These are phyloP conservation scores for Eilema depressum DNA, from an alignment of 2,888 invertebrate species.

Conservation along the genomic window DNA sequence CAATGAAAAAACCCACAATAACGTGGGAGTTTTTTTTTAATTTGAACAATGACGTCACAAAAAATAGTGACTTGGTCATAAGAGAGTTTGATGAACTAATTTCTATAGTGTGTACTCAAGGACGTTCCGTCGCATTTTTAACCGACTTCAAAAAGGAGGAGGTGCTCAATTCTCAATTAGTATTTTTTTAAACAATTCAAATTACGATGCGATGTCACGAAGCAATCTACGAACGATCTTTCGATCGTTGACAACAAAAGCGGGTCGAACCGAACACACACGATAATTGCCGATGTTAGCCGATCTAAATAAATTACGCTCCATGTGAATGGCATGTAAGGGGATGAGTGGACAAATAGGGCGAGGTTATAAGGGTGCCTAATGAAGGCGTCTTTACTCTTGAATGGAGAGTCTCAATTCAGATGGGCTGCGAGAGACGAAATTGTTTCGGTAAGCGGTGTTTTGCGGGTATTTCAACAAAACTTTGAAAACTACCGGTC, in stretches of 20 bases:
- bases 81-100: no score
- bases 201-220: background rate
- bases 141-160: no score
- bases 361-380: conserved; percentile 33
- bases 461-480: conserved; percentile 3
- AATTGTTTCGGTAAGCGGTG: conserved; percentile 6
- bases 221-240: background rate
- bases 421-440: conserved; percentile 9
- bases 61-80: no score
- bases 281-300: conserved; percentile 33
- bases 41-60: no score
- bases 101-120: no score
- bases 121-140: no score
- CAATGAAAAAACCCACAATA: no score
- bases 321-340: conserved; percentile 29
- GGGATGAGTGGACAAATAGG: conserved; percentile 44
- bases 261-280: conserved; percentile 18
- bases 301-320: conserved; percentile 39
- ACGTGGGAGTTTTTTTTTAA: no score
- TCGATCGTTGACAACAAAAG: conserved; percentile 4
- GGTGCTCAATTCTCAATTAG: no score
- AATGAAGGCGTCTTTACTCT: conserved; percentile 30
- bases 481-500: background rate
- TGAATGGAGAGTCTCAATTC: conserved; percentile 19
- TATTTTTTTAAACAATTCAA: conserved; percentile 5